These are phyloP conservation scores for Calosoma granatense DNA, from an alignment of 1,140 invertebrate species.

Conservation along the genomic window DNA sequence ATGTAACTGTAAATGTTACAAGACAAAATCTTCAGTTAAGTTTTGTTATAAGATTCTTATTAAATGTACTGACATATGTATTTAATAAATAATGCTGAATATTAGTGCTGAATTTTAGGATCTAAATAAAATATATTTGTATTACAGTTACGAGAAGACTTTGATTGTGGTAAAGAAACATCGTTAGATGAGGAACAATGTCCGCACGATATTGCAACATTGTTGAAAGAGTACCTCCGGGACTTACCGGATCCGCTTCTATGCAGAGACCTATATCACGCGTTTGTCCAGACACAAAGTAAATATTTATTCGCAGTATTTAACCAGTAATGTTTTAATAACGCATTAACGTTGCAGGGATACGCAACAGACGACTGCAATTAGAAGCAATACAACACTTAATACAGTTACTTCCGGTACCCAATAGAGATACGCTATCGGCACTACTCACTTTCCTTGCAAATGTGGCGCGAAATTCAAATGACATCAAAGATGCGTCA, in stretches of 20 bases:
- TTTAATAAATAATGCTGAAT: constrained; percentile 1
- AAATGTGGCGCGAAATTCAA: constrained; percentile 62
- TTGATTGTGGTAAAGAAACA: constrained; percentile 72
- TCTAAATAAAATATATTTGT: constrained; percentile 4
- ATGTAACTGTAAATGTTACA: too few relatives aligned
- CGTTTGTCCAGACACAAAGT: constrained; percentile 88
- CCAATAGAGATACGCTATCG: constrained; percentile 81
- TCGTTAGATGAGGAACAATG: constrained; percentile 68
- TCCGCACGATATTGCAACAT: constrained; percentile 85
- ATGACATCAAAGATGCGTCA: constrained; percentile 46
- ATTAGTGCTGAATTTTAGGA: constrained; percentile 9
- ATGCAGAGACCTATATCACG: constrained; percentile 76
- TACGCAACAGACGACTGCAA: constrained; percentile 69
- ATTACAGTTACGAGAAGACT: constrained; percentile 75
- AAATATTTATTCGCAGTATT: constrained; percentile 31
- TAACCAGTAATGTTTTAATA: not conserved
- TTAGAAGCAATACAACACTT: constrained; percentile 74
- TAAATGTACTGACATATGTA: not conserved
- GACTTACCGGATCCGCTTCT: constrained; percentile 88
- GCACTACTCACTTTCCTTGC: constrained; percentile 71
- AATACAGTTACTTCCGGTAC: constrained; percentile 70
- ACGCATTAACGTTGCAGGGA: constrained; percentile 43
- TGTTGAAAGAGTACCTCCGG: constrained; percentile 87
- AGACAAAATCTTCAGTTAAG: too few relatives aligned
- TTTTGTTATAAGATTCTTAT: not conserved